Evolutionary conservation across 2,888 invertebrate species (phyloP), one percentile per base, ranked within the genome.

Genomic region (Eupithecia centaureata): DNA sequence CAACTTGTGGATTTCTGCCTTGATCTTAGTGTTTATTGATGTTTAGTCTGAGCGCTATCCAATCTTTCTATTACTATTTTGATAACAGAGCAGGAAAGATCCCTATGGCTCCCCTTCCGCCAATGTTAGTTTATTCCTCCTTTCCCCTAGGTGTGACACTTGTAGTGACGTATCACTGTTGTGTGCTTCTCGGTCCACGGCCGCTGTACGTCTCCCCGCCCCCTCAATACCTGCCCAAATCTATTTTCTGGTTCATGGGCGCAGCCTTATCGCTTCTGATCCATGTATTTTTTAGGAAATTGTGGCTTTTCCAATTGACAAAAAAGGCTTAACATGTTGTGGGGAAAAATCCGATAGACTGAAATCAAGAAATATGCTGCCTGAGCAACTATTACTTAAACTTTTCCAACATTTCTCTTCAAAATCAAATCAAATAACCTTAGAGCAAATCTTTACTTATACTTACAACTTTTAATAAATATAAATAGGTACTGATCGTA

Each of bases 211-310:
- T 51, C 7, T 5, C 10, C 22, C 18, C 76, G 75, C 80, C 76
- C 73, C 74, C 67, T 70, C 76, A 76, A 76, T 84, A 84, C 84
- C 84, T 85, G 84, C 75, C 76, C 76, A 83, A 85, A 84, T 82
- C 84, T 84, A 85, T 85, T 84, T 84, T 84, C 83, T 84, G 84
- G 78, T 83, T 62, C 68, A 76, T 78, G 79, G 73, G 77, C 77
- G 78, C 71, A 73, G 80, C 66, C 72, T 74, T 76, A 73, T 74
- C 74, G 76, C 69, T 67, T 60, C 61, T 71, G 70, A 68, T 68
- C 68, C 73, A 75, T 73, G 73, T 74, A 76, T 73, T 75, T 76
- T 73, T 75, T 74, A 73, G 72, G 67, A 73, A 67, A 73, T 67
- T 72, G 75, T 70, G 68, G 72, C 61, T 68, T 73, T 67, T 62